phyloP scores from a whole-genome alignment of 2,888 invertebrate genomes.

The Pterostichus niger region DNA sequence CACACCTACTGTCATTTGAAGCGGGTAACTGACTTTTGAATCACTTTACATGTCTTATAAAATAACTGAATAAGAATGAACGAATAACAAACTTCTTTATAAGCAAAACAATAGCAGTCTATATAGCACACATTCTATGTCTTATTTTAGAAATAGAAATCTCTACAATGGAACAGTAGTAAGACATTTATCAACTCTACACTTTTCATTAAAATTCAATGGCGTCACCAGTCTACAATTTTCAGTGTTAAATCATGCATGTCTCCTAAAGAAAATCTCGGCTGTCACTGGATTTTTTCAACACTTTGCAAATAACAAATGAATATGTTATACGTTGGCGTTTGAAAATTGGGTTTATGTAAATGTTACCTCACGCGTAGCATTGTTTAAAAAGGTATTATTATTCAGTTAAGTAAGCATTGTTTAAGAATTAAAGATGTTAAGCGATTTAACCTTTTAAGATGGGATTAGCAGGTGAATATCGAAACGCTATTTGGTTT shows the following conservation, averaged over 20 bases:
- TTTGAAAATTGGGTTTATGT: conserved; percentile 42
- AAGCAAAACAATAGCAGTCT: too few species aligned
- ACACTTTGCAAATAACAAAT: conserved; percentile 32
- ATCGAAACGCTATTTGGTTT: not conserved
- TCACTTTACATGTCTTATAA: too few species aligned
- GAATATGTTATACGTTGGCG: conserved; percentile 29
- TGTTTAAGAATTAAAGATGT: conserved; percentile 18
- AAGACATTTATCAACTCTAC: conserved; percentile 33
- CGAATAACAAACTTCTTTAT: too few species aligned
- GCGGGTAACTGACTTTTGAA: too few species aligned
- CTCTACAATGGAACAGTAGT: conserved; percentile 8
- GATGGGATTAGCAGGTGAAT: conserved; percentile 41
- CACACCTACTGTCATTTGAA: too few species aligned
- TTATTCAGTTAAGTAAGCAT: conserved; percentile 45
- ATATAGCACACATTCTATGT: not conserved
- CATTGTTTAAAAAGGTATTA: conserved; percentile 57
- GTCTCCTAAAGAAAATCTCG: not conserved
- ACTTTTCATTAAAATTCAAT: conserved; percentile 19
- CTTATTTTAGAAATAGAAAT: conserved; percentile 20
- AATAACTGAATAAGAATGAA: too few species aligned
- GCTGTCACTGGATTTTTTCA: conserved; percentile 4
- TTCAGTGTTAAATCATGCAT: conserved; percentile 10
- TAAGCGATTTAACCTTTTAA: conserved; percentile 54
- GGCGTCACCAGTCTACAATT: conserved; percentile 4
- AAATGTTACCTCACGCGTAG: conserved; percentile 15